Percentiles rank a stretch among this genome's conserved stretches.
Conservation (phyloP, 2,797 vertebrate species). For the Diplodus sargus region DNA sequence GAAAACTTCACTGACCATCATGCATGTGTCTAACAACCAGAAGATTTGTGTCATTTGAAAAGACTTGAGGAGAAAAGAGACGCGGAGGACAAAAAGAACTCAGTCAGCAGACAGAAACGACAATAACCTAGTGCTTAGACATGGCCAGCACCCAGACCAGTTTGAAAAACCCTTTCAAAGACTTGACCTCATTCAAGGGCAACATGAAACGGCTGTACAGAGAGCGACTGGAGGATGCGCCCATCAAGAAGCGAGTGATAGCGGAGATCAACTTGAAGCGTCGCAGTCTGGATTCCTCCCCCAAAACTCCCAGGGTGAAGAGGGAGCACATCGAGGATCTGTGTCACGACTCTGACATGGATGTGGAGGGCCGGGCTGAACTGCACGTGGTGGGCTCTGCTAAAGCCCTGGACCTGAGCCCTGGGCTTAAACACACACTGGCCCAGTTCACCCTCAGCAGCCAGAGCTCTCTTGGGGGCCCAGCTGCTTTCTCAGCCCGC, state of each 20-base stretch:
- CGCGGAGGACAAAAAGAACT: slow-evolving; percentile 58
- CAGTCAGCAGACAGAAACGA: slow-evolving; percentile 58
- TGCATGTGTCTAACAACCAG: slow-evolving; percentile 76
- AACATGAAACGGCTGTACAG: slow-evolving; percentile 86
- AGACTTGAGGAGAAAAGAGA: slow-evolving; percentile 53
- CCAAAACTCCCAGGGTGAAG: slow-evolving; percentile 91
- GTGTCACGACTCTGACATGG: slow-evolving; percentile 71
- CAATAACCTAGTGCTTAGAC: slow-evolving; percentile 56
- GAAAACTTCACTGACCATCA: slow-evolving; percentile 76
- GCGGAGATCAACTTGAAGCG: slow-evolving; percentile 90
- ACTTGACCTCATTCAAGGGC: slow-evolving; percentile 85
- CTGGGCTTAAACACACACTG: slow-evolving; percentile 96
- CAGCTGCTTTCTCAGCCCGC: slow-evolving; percentile 96
- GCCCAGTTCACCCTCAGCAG: slow-evolving; percentile 99
- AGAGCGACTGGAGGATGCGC: slow-evolving; percentile 88
- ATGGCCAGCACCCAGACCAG: slow-evolving; percentile 87
- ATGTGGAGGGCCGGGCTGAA: slow-evolving; percentile 83
- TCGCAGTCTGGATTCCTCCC: slow-evolving; percentile 83
- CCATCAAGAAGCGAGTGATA: slow-evolving; percentile 92
- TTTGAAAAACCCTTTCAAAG: slow-evolving; percentile 86
- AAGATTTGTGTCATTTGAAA: slow-evolving; percentile 79
- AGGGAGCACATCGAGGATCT: slow-evolving; percentile 89
- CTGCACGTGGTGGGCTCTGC: slow-evolving; percentile 80
- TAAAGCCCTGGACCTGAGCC: slow-evolving; percentile 94
- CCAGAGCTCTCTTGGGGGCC: slow-evolving; percentile 96